Conservation (phyloP, 2,797 vertebrate genomes). For the Lutjanus campechanus region DNA sequence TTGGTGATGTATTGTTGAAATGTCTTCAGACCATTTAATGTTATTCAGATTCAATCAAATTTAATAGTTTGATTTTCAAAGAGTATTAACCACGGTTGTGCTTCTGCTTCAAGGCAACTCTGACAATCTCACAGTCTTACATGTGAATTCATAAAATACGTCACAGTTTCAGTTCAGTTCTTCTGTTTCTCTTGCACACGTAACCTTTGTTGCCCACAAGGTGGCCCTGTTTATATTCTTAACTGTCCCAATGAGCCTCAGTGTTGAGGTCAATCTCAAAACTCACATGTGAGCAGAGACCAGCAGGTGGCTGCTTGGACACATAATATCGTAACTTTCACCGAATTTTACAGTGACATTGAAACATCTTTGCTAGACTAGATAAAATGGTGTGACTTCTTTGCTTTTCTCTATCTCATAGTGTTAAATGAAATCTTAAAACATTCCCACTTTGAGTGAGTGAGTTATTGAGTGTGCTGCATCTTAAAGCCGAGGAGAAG, state of each 20-base stretch:
- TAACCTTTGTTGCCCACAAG: constrained; percentile 49
- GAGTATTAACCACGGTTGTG: constrained; percentile 68
- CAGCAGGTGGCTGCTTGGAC: constrained; percentile 12
- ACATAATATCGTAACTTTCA: constrained; percentile 26
- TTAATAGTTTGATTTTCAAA: constrained; percentile 51
- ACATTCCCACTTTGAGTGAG: constrained; percentile 73
- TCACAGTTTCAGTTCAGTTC: constrained; percentile 24
- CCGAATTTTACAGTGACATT: constrained; percentile 20
- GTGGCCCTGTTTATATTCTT: constrained; percentile 49
- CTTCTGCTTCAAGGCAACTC: constrained; percentile 64
- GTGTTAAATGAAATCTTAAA: constrained; percentile 56
- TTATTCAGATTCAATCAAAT: constrained; percentile 56
- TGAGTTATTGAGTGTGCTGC: constrained; percentile 40
- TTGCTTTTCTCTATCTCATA: constrained; percentile 35
- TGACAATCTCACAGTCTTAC: constrained; percentile 72
- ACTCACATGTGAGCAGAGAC: constrained; percentile 20
- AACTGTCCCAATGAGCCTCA: constrained; percentile 24
- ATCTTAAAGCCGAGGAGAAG: constrained; percentile 39
- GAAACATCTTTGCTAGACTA: constrained; percentile 19
- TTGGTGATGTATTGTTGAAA: constrained; percentile 68
- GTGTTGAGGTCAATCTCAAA: constrained; percentile 18
- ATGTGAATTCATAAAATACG: constrained; percentile 13
- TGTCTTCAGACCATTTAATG: constrained; percentile 69
- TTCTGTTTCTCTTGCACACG: constrained; percentile 13
- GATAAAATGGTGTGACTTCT: constrained; percentile 33